These are phyloP conservation scores for Oryzias melastigma DNA, from an alignment of 2,113 vertebrate genomes.

Conservation along the genomic window DNA sequence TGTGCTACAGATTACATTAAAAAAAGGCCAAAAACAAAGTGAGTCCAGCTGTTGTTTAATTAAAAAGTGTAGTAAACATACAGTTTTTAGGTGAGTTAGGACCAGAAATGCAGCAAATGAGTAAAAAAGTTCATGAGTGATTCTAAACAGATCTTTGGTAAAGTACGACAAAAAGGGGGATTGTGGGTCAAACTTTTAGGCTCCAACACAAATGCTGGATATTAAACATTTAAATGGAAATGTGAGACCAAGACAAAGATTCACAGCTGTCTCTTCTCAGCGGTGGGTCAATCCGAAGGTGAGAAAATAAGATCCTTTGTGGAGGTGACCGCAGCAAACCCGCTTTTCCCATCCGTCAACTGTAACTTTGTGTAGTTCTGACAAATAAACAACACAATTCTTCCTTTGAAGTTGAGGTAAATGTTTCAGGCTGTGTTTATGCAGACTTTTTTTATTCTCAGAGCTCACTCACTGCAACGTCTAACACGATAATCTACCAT, in stretches of 20 bases:
- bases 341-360: not conserved
- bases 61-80: no score
- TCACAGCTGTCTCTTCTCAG: not conserved
- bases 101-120: no score
- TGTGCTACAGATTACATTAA: no score
- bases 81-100: no score
- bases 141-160: no score
- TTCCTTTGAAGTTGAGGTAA: slow-evolving; percentile 10
- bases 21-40: no score
- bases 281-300: not conserved
- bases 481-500: not conserved
- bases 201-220: not conserved
- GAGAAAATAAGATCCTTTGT: not conserved
- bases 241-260: not conserved
- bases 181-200: no score
- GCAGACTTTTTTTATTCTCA: not conserved
- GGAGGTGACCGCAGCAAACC: not conserved
- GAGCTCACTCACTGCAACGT: no score
- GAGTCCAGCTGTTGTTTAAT: no score
- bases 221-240: not conserved
- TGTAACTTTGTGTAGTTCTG: not conserved
- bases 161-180: no score
- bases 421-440: slow-evolving; percentile 7
- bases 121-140: no score
- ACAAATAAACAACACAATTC: not conserved